Base-by-base conservation (phyloP, 2,888 invertebrate genomes). In the Rhorus exstirpatorius region DNA sequence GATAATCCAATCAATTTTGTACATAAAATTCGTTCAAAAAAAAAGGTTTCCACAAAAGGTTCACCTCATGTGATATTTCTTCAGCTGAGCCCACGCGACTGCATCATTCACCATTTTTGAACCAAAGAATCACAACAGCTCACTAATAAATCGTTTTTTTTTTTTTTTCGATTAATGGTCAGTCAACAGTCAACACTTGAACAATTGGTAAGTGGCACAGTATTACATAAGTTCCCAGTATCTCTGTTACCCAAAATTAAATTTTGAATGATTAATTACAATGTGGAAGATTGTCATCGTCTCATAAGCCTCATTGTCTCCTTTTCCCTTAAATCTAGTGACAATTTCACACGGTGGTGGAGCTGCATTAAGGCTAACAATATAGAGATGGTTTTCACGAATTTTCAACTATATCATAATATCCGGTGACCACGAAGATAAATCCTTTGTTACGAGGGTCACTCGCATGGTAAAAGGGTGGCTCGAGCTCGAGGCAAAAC, bases 381-480 rank as follows among this genome's bases (percentile, higher is more conserved):
- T 35, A 46, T 35, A 10, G 24, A 38, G 41, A 10, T 44, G 44
- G 44, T 44, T 46, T 49, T 68, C 17, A 26, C 53, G 53, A 68
- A 78, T 63, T 77, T 81, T 53, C 68, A 10, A 61, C 53, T 14
- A 41, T 63, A 61, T 78, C 63, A 75, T 81, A 72, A 72, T 74
- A 55, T 38, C 44, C 24, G 24, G 44, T 61, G 63, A 78, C 81
- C 72, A 74, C 72, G 61, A 17, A 63, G 41, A 60, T 78, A 78
- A 78, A 74, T 78, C 81, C 81, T 55, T 71, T 68, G 72, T 74
- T 74, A 68, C 72, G 55, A 63, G 72, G 38, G 31, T 63, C 63
- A 38, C 14, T 14, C 53, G 17, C n/a, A n/a, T 26, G 0, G 38
- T n/a, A n/a, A n/a, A 24, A n/a, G 44, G 12, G 41, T 63, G 51